Conservation (phyloP, 2,888 invertebrate genomes). For the Frankliniella intonsa region DNA sequence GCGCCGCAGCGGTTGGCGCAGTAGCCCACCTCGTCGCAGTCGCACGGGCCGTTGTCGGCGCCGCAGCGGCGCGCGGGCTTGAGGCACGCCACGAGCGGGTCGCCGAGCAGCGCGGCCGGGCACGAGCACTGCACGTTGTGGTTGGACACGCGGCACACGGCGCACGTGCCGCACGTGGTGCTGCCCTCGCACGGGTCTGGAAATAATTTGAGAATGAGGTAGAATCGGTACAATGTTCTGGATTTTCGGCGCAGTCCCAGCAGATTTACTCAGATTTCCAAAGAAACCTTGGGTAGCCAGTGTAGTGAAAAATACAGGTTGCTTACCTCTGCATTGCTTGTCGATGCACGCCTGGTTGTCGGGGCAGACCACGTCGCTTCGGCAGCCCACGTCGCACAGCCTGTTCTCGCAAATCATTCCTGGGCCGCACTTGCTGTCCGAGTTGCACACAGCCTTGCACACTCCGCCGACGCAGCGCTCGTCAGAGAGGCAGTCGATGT, state of each 20-base stretch:
- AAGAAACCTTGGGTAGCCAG: too few relatives aligned
- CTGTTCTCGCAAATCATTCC: conserved; percentile 84
- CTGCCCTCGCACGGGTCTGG: conserved; percentile 72
- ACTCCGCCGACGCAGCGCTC: conserved; percentile 80
- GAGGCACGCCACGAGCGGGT: conserved; percentile 73
- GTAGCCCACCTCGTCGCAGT: conserved; percentile 74
- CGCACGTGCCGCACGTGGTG: conserved; percentile 75
- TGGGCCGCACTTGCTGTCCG: conserved; percentile 71
- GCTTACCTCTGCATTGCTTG: conserved; percentile 71
- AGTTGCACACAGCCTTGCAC: conserved; percentile 81
- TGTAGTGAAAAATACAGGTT: too few relatives aligned
- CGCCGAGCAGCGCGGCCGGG: conserved; percentile 72
- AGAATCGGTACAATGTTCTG: too few relatives aligned
- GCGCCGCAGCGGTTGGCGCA: conserved; percentile 65
- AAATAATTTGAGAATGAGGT: conserved; percentile 35
- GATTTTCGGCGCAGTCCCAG: too few relatives aligned
- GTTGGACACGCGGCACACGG: conserved; percentile 74
- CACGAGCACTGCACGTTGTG: conserved; percentile 85
- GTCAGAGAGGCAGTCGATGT: conserved; percentile 74
- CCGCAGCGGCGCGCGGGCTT: conserved; percentile 66
- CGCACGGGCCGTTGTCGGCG: conserved; percentile 57
- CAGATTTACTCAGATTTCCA: too few relatives aligned
- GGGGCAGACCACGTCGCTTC: conserved; percentile 74
- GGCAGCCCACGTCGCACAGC: conserved; percentile 80
- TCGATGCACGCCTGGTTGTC: conserved; percentile 72